phyloP scores from a whole-genome alignment of 92 coral and sea anemone species.

The Phymanthus crucifer region DNA sequence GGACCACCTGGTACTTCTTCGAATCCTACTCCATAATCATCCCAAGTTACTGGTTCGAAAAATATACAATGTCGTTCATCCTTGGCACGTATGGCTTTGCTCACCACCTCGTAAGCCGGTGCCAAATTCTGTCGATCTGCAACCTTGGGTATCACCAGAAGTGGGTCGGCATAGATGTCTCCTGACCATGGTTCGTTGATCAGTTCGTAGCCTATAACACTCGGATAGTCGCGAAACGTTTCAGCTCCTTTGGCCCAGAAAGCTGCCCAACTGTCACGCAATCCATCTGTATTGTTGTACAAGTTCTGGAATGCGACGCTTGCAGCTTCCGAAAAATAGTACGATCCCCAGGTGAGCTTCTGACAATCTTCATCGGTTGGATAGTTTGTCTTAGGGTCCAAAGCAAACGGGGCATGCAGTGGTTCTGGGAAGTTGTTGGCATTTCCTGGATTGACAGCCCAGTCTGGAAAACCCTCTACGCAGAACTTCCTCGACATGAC shows the following conservation, averaged over 20 bases:
- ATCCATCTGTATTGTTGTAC: constrained; percentile 83
- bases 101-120: constrained; percentile 89
- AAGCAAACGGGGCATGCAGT: constrained; percentile 74
- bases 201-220: constrained; percentile 89
- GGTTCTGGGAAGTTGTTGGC: constrained; percentile 87
- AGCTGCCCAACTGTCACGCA: constrained; percentile 87
- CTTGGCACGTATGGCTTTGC: constrained; percentile 77
- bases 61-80: constrained; percentile 87
- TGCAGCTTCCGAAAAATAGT: constrained; percentile 85
- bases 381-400: constrained; percentile 77
- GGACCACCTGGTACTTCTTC: constrained; percentile 88
- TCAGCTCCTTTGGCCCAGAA: constrained; percentile 93
- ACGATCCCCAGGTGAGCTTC: constrained; percentile 79
- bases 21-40: constrained; percentile 91
- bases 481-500: constrained; percentile 91
- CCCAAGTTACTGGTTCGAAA: constrained; percentile 97
- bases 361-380: constrained; percentile 86
- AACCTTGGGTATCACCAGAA: constrained; percentile 71
- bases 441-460: constrained; percentile 85
- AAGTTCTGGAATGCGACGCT: constrained; percentile 91
- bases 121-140: constrained; percentile 82
- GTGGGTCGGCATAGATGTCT: constrained; percentile 81
- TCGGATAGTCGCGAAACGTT: constrained; percentile 71
- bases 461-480: constrained; percentile 93
- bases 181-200: constrained; percentile 99